Evolutionary conservation across 2,797 vertebrate genomes (phyloP).

Genomic region (Tokudaia tokunoshimensis): DNA sequence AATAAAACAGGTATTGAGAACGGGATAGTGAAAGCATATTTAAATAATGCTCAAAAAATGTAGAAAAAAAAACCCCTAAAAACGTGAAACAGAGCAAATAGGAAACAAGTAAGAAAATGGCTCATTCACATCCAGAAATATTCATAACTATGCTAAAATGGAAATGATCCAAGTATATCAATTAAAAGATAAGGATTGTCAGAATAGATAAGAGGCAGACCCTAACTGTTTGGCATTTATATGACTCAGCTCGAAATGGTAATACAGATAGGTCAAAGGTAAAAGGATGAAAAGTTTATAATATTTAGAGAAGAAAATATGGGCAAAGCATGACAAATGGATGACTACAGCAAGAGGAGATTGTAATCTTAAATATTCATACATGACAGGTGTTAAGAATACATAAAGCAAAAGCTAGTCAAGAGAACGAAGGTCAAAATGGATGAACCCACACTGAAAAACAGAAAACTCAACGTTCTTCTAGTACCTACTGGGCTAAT

Average conservation of each 20-base stretch:
- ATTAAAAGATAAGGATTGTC: neutral
- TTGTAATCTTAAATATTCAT: neutral
- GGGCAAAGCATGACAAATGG: neutral
- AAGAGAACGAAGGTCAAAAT: neutral
- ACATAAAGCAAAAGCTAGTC: constrained; percentile 38
- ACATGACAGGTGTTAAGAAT: neutral
- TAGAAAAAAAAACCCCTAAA: neutral
- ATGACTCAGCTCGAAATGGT: neutral
- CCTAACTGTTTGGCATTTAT: neutral
- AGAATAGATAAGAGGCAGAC: neutral
- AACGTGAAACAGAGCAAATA: constrained; percentile 12
- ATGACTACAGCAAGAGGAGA: neutral
- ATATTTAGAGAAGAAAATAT: neutral
- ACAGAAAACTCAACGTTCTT: constrained; percentile 6
- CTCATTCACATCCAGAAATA: neutral
- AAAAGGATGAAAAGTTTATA: neutral
- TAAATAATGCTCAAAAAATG: neutral
- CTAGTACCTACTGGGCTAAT: neutral
- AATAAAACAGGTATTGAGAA: constrained; percentile 21
- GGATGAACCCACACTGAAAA: neutral
- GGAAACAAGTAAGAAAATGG: constrained; percentile 43
- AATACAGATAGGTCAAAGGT: constrained; percentile 13
- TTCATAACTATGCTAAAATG: neutral
- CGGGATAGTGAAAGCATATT: neutral
- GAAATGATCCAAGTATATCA: neutral